A percentile compares a stretch with the other conserved stretches of the same genome.
Evolutionary conservation across 2,113 vertebrate genomes (phyloP).

Genomic region (Phrynosoma platyrhinos): DNA sequence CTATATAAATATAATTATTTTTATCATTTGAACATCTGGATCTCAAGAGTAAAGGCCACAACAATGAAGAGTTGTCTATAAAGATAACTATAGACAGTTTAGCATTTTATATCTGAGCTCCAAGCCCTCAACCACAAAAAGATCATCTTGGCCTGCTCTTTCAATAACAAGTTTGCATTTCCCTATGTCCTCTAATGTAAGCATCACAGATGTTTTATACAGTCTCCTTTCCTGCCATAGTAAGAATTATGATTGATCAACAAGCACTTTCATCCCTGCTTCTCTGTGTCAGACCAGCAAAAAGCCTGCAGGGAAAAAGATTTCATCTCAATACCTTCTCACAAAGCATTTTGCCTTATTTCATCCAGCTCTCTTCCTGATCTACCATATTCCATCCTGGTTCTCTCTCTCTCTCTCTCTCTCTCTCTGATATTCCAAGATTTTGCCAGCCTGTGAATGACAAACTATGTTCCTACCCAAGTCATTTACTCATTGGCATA

Average conservation of each 20-base stretch:
- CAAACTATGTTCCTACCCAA: not conserved
- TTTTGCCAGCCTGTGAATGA: not conserved
- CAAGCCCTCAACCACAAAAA: not conserved
- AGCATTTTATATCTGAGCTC: not conserved
- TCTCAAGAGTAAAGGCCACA: not conserved
- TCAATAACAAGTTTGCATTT: not conserved
- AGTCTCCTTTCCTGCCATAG: not conserved
- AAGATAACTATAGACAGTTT: not conserved
- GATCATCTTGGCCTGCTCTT: not conserved
- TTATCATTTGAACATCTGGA: not conserved
- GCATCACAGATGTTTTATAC: not conserved
- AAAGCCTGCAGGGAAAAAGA: no score
- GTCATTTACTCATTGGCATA: no score
- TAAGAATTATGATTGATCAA: not conserved
- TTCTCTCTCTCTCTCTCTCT: not conserved
- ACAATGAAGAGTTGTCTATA: not conserved
- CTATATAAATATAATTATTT: not conserved
- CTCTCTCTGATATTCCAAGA: not conserved
- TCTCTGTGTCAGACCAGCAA: not conserved
- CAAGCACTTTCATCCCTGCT: not conserved
- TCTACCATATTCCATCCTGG: not conserved
- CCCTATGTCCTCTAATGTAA: not conserved
- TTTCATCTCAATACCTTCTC: not conserved
- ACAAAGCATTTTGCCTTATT: not conserved
- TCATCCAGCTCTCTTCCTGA: not conserved